Evolutionary conservation across 2,888 invertebrate genomes (phyloP).

Genomic region (Eupithecia inturbata): DNA sequence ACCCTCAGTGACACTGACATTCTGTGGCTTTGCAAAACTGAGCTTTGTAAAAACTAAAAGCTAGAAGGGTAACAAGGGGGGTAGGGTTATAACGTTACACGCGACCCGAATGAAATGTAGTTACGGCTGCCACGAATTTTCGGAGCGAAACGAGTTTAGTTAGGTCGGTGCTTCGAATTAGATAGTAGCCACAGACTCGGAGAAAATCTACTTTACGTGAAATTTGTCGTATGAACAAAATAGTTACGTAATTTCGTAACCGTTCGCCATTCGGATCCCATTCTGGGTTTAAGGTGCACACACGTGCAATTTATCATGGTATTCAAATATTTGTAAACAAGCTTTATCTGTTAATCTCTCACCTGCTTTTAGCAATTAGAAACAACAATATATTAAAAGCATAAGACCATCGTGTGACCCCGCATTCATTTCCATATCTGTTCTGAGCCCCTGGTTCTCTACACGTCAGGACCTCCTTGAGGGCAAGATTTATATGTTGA

Average conservation of each 20-base stretch:
- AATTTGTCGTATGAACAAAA: background rate
- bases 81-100: slow-evolving; percentile 8
- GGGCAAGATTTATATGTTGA: slow-evolving; percentile 73
- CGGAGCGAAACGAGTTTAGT: slow-evolving; percentile 20
- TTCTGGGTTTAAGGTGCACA: background rate
- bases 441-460: slow-evolving; percentile 65
- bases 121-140: slow-evolving; percentile 17
- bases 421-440: slow-evolving; percentile 64
- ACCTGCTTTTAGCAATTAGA: background rate
- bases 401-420: slow-evolving; percentile 53
- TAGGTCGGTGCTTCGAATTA: slow-evolving; percentile 9
- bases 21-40: slow-evolving; percentile 17
- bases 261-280: background rate
- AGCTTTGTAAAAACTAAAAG: slow-evolving; percentile 23
- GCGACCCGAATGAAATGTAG: slow-evolving; percentile 12
- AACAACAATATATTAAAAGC: background rate
- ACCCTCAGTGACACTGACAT: slow-evolving; percentile 25
- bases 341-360: background rate
- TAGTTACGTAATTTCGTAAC: slow-evolving; percentile 7
- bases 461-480: slow-evolving; percentile 58
- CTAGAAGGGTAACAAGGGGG: slow-evolving; percentile 11
- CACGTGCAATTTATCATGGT: background rate
- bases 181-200: slow-evolving; percentile 8
- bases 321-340: background rate
- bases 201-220: slow-evolving; percentile 13